Evolutionary conservation across 2,113 vertebrate species (phyloP).

Genomic region (Centrocercus urophasianus): DNA sequence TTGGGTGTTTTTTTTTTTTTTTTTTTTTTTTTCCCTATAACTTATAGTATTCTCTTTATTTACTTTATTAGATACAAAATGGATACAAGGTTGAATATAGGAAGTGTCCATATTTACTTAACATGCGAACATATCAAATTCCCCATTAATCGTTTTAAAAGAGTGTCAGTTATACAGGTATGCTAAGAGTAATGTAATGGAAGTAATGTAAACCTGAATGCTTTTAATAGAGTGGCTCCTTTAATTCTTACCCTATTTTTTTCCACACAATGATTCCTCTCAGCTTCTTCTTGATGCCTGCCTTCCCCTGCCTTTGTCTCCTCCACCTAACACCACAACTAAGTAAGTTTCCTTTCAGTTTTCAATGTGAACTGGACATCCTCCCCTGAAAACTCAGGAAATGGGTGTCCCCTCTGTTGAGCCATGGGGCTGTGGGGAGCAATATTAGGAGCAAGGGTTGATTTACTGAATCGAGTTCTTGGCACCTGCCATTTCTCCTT

Average conservation of each 20-base stretch:
- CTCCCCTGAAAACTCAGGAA: background rate
- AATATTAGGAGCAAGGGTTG: background rate
- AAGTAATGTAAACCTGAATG: background rate
- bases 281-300: background rate
- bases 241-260: background rate
- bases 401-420: fast-evolving
- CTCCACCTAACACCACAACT: background rate
- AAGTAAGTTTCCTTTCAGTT: background rate
- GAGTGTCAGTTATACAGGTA: background rate
- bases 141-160: background rate
- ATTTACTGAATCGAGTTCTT: fast-evolving
- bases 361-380: background rate
- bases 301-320: background rate
- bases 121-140: background rate
- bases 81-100: background rate
- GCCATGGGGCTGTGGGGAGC: fast-evolving
- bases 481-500: background rate
- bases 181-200: background rate
- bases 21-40: background rate
- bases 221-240: background rate
- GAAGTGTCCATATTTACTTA: background rate
- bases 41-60: background rate
- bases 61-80: background rate
- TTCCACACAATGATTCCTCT: background rate
- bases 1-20: too few species aligned